phyloP scores from a whole-genome alignment of 1,140 invertebrate genomes.

The Euura saliciscinereae region DNA sequence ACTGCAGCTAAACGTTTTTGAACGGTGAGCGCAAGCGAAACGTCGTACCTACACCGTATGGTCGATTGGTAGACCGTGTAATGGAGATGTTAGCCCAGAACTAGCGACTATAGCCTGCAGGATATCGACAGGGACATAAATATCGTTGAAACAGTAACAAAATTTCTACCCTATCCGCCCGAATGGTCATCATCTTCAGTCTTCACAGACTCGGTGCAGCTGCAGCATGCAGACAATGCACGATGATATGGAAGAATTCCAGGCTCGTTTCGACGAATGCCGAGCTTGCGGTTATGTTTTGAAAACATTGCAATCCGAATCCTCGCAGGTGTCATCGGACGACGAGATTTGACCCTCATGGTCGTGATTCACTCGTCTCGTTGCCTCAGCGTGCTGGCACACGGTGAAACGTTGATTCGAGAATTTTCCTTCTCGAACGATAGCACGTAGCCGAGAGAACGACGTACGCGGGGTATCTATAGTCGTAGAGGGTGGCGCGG shows the following conservation, averaged over 20 bases:
- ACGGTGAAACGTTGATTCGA: background rate
- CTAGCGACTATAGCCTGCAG: background rate
- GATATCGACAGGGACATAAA: background rate
- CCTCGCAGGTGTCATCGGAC: background rate
- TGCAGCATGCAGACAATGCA: too few relatives aligned
- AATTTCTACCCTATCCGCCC: too few relatives aligned
- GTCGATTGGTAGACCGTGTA: background rate
- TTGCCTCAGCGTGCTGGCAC: background rate
- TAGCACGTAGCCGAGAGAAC: too few relatives aligned
- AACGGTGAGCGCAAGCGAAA: background rate
- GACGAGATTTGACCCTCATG: background rate
- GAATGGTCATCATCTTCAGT: too few relatives aligned
- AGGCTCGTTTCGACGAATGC: too few relatives aligned
- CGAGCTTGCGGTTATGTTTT: too few relatives aligned
- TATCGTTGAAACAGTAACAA: too few relatives aligned
- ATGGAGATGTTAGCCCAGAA: background rate
- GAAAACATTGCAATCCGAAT: background rate
- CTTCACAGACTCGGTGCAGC: too few relatives aligned
- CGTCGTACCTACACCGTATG: background rate
- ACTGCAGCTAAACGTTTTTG: background rate
- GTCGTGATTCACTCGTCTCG: constrained; percentile 4
- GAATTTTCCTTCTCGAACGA: background rate
- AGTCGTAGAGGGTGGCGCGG: background rate
- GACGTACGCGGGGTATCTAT: too few relatives aligned
- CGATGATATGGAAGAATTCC: too few relatives aligned